Conservation (phyloP, 2,888 invertebrate genomes). For the Polydrusus cervinus region DNA sequence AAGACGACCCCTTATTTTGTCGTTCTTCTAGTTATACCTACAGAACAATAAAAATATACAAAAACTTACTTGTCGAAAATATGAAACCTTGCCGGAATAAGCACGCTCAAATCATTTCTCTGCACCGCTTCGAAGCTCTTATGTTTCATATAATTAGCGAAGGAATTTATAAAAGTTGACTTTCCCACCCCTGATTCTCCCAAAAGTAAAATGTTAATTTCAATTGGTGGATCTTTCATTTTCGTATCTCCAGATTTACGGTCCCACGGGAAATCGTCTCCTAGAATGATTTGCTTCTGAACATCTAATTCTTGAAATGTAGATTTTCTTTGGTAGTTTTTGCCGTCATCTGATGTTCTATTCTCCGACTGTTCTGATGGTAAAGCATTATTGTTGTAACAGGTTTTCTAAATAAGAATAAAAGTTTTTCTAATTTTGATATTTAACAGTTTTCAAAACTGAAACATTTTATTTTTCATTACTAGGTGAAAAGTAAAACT, state of each 20-base stretch:
- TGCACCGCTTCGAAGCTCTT: slow-evolving; percentile 58
- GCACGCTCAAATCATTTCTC: slow-evolving; percentile 56
- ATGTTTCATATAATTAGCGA: slow-evolving; percentile 64
- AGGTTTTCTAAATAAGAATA: too few species aligned
- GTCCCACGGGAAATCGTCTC: not conserved
- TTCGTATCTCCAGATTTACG: not conserved
- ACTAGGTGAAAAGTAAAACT: too few species aligned
- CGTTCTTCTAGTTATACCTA: too few species aligned
- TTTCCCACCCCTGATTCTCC: slow-evolving; percentile 68
- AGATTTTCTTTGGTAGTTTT: not conserved
- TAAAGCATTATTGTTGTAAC: not conserved
- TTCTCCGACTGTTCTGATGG: not conserved
- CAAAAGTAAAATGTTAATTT: slow-evolving; percentile 65
- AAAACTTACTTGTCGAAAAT: slow-evolving; percentile 58
- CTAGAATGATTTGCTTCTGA: not conserved
- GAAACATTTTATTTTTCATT: too few species aligned
- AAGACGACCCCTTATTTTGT: too few species aligned
- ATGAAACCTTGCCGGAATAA: slow-evolving; percentile 63
- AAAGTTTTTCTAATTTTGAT: too few species aligned
- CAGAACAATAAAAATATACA: too few species aligned
- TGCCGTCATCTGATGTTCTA: not conserved
- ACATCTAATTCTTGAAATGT: too few species aligned
- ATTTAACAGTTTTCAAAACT: too few species aligned
- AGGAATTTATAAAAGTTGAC: slow-evolving; percentile 67
- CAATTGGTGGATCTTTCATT: slow-evolving; percentile 30